Base-by-base conservation (phyloP, 2,888 invertebrate species). In the Drosophila buzzatii region DNA sequence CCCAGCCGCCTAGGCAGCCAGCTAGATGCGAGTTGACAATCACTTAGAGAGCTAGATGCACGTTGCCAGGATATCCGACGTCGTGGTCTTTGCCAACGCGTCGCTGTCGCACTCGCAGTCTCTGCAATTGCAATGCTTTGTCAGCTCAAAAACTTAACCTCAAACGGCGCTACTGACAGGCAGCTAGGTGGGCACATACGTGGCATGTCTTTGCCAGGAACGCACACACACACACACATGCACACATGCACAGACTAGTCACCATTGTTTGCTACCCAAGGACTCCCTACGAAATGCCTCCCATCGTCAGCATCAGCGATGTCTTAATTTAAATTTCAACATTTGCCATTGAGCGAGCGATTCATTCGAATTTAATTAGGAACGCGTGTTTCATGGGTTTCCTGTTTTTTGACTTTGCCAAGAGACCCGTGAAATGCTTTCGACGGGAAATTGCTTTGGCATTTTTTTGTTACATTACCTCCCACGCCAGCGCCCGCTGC, bases 141-240 rank as follows among this genome's bases (percentile, higher is more conserved):
- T 89, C 85, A 86, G 89, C 85, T 84, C 81, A 86, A 87, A 85
- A 85, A 85, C 89, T 85, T 82, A 83, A 80, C 82, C 85, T 85
- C 88, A 88, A 81, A 88, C 81, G 67, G 74, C 56, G 68, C 60
- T 70, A 52, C 55, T 73, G 70, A 76, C 73, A 60, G 68, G 49
- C 55, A 53, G 68, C 52, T 56, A 71, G 47, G 58, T 47, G 53
- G 71, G 68, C 73, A 63, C 67, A 82, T 76, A 76, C 79, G 73
- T 73, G 73, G 68, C 72, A 72, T 70, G 73, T 73, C 70, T 63
- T 67, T 75, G 65, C 69, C 72, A 65, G 68, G 42, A 63, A 41
- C 45, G 35, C 23, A 49, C 35, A 49, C 37, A 3, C 33, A 18
- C 49, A 31, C 49, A 3, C 35, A 20, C 58, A 37, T 10, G 2